Conservation (phyloP, 2,797 vertebrate species). For the Jordanella pulchra region DNA sequence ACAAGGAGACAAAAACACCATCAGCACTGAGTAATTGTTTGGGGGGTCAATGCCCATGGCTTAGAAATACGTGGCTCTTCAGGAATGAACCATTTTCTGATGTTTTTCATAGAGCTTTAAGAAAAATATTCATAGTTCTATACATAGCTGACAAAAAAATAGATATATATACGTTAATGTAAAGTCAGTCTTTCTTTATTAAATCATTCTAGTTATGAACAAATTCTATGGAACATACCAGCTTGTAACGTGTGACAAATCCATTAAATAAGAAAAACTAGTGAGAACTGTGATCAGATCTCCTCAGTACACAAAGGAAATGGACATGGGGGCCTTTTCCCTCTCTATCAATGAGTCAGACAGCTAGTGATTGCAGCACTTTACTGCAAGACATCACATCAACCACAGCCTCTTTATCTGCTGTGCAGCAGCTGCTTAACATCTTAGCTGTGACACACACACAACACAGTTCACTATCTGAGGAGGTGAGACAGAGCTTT, state of each 20-base stretch:
- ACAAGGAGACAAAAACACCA: neutral
- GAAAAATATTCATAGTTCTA: neutral
- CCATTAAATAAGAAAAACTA: neutral
- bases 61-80: neutral
- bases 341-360: conserved; percentile 20
- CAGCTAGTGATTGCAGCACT: conserved; percentile 31
- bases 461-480: neutral
- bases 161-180: neutral
- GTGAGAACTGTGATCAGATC: neutral
- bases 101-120: neutral
- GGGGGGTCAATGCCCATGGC: neutral
- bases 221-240: neutral
- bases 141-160: neutral
- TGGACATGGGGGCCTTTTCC: conserved; percentile 9
- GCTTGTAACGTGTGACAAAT: conserved; percentile 2
- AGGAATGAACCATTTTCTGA: neutral
- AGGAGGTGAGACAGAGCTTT: conserved; percentile 14
- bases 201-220: conserved; percentile 1
- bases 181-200: neutral
- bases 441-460: conserved; percentile 24
- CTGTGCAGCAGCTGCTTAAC: conserved; percentile 18
- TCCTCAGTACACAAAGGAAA: neutral
- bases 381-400: conserved; percentile 38
- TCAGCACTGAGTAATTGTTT: neutral
- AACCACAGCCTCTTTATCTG: conserved; percentile 29